These are phyloP conservation scores for Julus scandinavius DNA, from an alignment of 2,888 invertebrate genomes.

Conservation along the genomic window DNA sequence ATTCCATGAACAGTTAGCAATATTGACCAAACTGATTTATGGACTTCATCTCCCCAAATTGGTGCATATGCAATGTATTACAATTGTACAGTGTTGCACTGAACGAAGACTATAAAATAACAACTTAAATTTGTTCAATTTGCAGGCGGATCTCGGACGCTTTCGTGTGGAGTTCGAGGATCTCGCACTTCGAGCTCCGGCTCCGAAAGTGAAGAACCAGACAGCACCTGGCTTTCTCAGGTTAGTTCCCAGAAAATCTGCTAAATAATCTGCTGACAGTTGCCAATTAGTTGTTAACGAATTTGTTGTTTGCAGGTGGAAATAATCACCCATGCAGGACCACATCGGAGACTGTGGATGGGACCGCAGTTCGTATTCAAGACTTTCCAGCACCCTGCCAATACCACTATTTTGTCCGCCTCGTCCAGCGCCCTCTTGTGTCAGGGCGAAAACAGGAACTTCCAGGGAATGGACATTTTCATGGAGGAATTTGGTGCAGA, in stretches of 20 bases:
- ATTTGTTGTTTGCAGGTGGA: constrained; percentile 78
- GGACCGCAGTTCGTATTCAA: constrained; percentile 99
- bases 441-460: constrained; percentile 62
- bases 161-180: background rate
- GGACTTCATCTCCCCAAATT: too few relatives aligned
- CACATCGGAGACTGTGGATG: constrained; percentile 96
- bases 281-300: background rate
- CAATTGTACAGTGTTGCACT: too few relatives aligned
- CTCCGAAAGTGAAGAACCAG: constrained; percentile 70
- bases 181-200: constrained; percentile 48
- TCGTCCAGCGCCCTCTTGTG: constrained; percentile 66
- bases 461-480: constrained; percentile 64
- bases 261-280: background rate
- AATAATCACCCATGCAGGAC: constrained; percentile 96
- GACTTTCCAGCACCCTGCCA: constrained; percentile 74
- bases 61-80: too few relatives aligned
- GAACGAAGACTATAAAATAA: background rate
- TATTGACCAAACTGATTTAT: too few relatives aligned
- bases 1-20: too few relatives aligned
- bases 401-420: constrained; percentile 66
- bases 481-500: constrained; percentile 66
- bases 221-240: constrained; percentile 90
- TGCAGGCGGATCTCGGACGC: constrained; percentile 5
- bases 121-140: background rate
- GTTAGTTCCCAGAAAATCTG: too few relatives aligned